phyloP scores from a whole-genome alignment of 1,140 invertebrate genomes.

The Plutomurus gul region DNA sequence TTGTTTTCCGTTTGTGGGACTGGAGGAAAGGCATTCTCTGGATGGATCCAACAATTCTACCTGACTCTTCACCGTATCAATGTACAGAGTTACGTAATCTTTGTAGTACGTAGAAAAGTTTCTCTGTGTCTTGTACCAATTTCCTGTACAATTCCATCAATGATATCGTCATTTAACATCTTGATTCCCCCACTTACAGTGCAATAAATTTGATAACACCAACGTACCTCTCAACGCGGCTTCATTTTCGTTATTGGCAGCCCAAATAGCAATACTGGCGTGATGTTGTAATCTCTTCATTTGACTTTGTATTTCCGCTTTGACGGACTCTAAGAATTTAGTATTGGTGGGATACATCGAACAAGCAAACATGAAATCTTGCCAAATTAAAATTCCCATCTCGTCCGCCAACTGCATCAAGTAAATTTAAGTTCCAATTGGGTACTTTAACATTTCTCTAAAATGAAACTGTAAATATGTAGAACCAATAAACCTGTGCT shows the following conservation, averaged over 20 bases:
- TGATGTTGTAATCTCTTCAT: slow-evolving; percentile 83
- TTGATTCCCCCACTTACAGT: slow-evolving; percentile 61
- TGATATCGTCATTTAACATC: slow-evolving; percentile 74
- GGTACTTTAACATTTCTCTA: background rate
- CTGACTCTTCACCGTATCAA: slow-evolving; percentile 72
- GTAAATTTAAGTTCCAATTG: background rate
- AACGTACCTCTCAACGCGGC: slow-evolving; percentile 77
- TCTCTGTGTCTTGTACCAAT: slow-evolving; percentile 70
- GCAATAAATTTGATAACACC: too few species aligned
- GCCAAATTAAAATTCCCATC: slow-evolving; percentile 83
- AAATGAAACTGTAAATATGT: background rate
- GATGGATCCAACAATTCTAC: slow-evolving; percentile 69
- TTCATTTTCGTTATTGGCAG: slow-evolving; percentile 99
- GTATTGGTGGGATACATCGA: slow-evolving; percentile 84
- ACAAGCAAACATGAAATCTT: slow-evolving; percentile 98
- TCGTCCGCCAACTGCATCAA: slow-evolving; percentile 67
- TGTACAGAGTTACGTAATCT: slow-evolving; percentile 88
- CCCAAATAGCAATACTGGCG: slow-evolving; percentile 85
- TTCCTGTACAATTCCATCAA: too few species aligned
- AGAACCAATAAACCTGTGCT: background rate
- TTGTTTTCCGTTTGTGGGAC: slow-evolving; percentile 86
- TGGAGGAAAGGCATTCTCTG: slow-evolving; percentile 78
- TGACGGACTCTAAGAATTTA: slow-evolving; percentile 74
- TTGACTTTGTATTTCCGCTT: slow-evolving; percentile 80
- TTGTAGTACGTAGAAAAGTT: slow-evolving; percentile 67